These are phyloP conservation scores for Aplysia californica DNA, from an alignment of 1,140 invertebrate species.

Conservation along the genomic window DNA sequence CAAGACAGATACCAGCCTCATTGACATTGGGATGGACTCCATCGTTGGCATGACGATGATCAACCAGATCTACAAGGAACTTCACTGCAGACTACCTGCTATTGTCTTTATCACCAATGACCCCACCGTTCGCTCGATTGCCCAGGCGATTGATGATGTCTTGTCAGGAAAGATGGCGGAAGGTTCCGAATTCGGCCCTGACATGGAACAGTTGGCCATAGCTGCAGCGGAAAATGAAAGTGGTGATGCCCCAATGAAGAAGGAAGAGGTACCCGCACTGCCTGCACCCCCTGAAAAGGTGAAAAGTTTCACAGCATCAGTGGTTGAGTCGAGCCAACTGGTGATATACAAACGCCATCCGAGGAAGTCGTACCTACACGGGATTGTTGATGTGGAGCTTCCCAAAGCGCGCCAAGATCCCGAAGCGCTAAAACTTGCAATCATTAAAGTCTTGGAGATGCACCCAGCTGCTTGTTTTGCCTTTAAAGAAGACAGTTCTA, in stretches of 20 bases:
- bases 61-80: conserved; percentile 29
- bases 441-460: conserved; percentile 6
- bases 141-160: conserved; percentile 24
- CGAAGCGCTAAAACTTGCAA: conserved; percentile 1
- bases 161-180: conserved; percentile 22
- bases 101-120: conserved; percentile 28
- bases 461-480: conserved; percentile 11
- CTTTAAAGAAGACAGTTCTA: conserved; percentile 14
- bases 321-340: conserved; percentile 25
- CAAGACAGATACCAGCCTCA: conserved; percentile 22
- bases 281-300: not conserved
- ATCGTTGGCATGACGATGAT: conserved; percentile 40
- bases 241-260: not conserved
- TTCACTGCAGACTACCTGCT: conserved; percentile 18
- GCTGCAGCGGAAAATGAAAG: not conserved
- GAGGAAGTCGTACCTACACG: conserved; percentile 26
- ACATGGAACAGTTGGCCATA: not conserved
- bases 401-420: conserved; percentile 7
- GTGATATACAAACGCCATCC: conserved; percentile 22
- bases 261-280: not conserved
- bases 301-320: conserved; percentile 15
- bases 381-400: conserved; percentile 27
- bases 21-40: conserved; percentile 39
- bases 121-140: conserved; percentile 12
- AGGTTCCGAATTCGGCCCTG: not conserved